Percentiles rank a stretch among this genome's conserved stretches.
Conservation (phyloP, 2,113 vertebrate species). For the Leptobrachium ailaonicum region DNA sequence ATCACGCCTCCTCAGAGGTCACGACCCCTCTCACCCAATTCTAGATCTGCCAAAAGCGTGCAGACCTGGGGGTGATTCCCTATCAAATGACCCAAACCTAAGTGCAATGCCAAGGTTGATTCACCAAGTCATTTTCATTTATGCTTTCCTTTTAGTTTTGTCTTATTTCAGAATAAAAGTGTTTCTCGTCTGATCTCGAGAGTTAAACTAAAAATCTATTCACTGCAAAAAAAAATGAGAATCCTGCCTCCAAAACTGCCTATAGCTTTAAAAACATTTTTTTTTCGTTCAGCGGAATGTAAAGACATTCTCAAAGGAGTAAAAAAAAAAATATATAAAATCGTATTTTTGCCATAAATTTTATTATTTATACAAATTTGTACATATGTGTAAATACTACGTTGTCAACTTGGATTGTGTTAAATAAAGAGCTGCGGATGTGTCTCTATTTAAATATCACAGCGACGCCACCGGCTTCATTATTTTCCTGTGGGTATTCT, state of each 20-base stretch:
- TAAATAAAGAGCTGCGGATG: constrained; percentile 27
- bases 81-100: no score
- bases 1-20: no score
- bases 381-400: constrained; percentile 27
- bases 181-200: no score
- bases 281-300: constrained; percentile 6
- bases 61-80: no score
- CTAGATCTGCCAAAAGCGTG: no score
- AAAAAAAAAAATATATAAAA: not conserved
- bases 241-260: not conserved
- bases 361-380: constrained; percentile 8
- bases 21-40: no score
- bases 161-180: no score
- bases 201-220: not conserved
- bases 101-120: no score
- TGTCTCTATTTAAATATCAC: not conserved
- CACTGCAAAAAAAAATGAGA: not conserved
- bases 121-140: no score
- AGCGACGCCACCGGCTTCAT: no score
- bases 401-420: not conserved
- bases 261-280: constrained; percentile 30
- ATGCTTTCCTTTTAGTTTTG: no score
- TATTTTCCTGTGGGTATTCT: no score
- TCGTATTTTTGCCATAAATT: constrained; percentile 31
- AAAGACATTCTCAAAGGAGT: not conserved